Evolutionary conservation across 2,113 vertebrate genomes (phyloP), one percentile per base, ranked within the genome.

Genomic region (Pogona vitticeps): DNA sequence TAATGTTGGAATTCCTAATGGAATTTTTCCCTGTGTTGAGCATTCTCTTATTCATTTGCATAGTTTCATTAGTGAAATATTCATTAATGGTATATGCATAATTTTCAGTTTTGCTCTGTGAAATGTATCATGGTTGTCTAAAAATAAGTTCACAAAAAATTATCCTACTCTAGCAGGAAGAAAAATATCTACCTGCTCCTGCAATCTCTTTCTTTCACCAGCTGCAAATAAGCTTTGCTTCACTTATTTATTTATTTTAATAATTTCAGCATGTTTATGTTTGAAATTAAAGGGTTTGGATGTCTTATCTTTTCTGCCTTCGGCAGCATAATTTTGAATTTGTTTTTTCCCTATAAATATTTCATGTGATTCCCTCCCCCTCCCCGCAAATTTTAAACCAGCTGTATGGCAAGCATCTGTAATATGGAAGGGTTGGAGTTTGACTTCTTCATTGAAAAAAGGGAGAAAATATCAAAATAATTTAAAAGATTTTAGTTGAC

Each of bases 261-360:
- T 10, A 80, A 38, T 80, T 58, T 91, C 81, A 86, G 90, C 88
- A 93, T 56, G n/a, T 81, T 94, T 90, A 75, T 87, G 61, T 88
- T 89, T 91, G 65, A 93, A 93, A 80, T 84, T 86, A 89, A 81
- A 73, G 86, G 81, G 21, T 91, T 78, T 85, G 75, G 0, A 10
- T 91, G 26, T 91, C n/a, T 90, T 94, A 91, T 94, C 86, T 93
- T 80, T 80, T 88, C 90, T 93, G 86, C 88, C 65, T 94, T 86
- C 90, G 86, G 79, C 89, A 93, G 76, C 68, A 86, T 46, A 83
- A 88, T 79, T 86, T 86, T 92, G 56, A 92, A 91, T 87, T 88
- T 89, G 91, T 52, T 93, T 85, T n/a, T 92, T 1, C 72, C 72
- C 36, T 73, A 94, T 92, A 91, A 86, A 95, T 96, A 95, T 94